Evolutionary conservation across 2,888 invertebrate species (phyloP).

Genomic region (Boloria selene): DNA sequence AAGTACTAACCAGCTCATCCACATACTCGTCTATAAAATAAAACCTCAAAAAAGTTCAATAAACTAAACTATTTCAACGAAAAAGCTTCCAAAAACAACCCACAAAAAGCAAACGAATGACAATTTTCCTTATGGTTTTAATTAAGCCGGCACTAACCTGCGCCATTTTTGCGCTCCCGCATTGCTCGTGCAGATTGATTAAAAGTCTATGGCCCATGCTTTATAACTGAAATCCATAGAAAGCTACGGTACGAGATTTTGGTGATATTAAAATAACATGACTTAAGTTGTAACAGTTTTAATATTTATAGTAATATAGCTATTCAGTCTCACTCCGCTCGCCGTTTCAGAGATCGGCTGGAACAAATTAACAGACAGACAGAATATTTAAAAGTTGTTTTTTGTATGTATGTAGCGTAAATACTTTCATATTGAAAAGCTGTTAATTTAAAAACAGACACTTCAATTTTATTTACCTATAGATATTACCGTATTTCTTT

Average conservation of each 20-base stretch:
- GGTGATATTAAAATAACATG: neutral
- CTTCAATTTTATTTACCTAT: too few relatives aligned
- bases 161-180: conserved; percentile 79
- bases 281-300: neutral
- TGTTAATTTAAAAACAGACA: too few relatives aligned
- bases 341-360: too few relatives aligned
- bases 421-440: too few relatives aligned
- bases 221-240: conserved; percentile 65
- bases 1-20: neutral
- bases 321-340: too few relatives aligned
- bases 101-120: conserved; percentile 60
- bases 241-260: conserved; percentile 36
- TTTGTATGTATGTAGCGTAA: too few relatives aligned
- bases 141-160: conserved; percentile 75
- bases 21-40: neutral
- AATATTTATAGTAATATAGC: too few relatives aligned
- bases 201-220: conserved; percentile 82
- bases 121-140: conserved; percentile 83
- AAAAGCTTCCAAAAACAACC: conserved; percentile 45
- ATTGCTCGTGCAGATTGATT: conserved; percentile 81
- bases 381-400: too few relatives aligned
- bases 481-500: too few relatives aligned
- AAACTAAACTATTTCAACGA: conserved; percentile 36
- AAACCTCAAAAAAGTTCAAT: conserved; percentile 21
- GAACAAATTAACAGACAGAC: too few relatives aligned